Percentiles rank a stretch among this genome's conserved stretches.
These are phyloP conservation scores for Dynastes tityus DNA, from an alignment of 2,888 invertebrate genomes.

Conservation along the genomic window DNA sequence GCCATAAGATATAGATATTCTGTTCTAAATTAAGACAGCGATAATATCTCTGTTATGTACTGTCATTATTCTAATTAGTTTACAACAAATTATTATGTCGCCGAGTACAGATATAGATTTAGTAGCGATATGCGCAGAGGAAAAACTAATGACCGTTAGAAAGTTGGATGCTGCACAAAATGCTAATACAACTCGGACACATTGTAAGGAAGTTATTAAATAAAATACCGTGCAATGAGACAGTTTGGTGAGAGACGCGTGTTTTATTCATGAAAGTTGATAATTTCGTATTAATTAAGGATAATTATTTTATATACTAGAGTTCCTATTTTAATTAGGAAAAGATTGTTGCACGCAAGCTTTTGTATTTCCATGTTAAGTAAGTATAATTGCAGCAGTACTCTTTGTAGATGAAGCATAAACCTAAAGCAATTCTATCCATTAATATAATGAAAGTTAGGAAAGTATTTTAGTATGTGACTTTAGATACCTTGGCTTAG, in stretches of 20 bases:
- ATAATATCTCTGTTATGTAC: conserved; percentile 9
- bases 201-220: conserved; percentile 23
- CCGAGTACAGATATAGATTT: not conserved
- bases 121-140: not conserved
- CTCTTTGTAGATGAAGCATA: too few species aligned
- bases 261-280: conserved; percentile 6
- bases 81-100: conserved; percentile 22
- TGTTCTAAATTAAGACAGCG: not conserved
- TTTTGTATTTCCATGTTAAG: not conserved
- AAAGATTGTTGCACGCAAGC: not conserved
- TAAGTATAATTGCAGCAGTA: not conserved
- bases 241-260: not conserved
- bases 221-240: not conserved
- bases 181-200: not conserved
- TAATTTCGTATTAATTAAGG: conserved; percentile 21
- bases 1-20: not conserved
- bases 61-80: conserved; percentile 33
- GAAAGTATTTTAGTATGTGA: not conserved
- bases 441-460: not conserved
- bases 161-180: conserved; percentile 29
- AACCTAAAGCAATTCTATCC: not conserved
- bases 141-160: conserved; percentile 19
- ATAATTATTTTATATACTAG: not conserved
- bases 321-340: conserved; percentile 6
- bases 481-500: too few species aligned